Conservation (phyloP, 23 tunicate species). For the Clavelina lepadiformis region DNA sequence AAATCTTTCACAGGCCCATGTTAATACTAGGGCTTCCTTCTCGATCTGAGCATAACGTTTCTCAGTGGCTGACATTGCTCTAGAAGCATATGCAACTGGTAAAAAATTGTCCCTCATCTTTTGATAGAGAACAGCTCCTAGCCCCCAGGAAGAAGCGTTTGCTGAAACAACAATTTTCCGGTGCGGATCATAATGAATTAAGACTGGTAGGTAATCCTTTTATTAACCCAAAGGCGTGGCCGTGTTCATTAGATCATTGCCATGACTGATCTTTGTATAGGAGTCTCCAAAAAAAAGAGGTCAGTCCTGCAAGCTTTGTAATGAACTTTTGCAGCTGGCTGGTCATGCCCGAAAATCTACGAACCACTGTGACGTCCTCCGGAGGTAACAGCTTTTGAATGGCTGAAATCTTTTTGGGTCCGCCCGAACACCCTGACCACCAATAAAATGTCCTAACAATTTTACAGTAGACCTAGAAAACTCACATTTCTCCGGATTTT, state of each 20-base stretch:
- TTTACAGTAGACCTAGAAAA: conserved; percentile 1
- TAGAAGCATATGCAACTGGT: conserved; percentile 26
- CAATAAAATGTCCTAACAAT: conserved; percentile 6
- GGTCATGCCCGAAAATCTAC: conserved; percentile 4
- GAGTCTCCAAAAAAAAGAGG: background rate
- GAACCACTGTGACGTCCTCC: conserved; percentile 4
- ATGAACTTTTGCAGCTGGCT: conserved; percentile 11
- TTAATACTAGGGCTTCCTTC: conserved; percentile 15
- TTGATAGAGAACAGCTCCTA: conserved; percentile 24
- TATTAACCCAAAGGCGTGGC: background rate
- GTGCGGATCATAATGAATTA: conserved; percentile 2
- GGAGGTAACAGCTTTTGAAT: conserved; percentile 5
- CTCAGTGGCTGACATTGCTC: conserved; percentile 14
- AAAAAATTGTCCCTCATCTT: background rate
- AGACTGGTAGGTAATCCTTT: background rate
- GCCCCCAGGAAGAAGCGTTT: conserved; percentile 12
- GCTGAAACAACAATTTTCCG: conserved; percentile 18
- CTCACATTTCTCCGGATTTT: conserved; percentile 21
- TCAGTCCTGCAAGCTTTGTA: conserved; percentile 1
- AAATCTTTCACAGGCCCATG: conserved; percentile 11
- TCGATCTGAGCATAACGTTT: conserved; percentile 18
- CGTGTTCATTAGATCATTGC: background rate
- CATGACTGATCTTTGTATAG: background rate
- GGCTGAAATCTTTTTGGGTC: conserved; percentile 1
- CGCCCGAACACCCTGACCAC: background rate